Evolutionary conservation across 2,113 vertebrate species (phyloP).

Genomic region (Nothocercus julius): DNA sequence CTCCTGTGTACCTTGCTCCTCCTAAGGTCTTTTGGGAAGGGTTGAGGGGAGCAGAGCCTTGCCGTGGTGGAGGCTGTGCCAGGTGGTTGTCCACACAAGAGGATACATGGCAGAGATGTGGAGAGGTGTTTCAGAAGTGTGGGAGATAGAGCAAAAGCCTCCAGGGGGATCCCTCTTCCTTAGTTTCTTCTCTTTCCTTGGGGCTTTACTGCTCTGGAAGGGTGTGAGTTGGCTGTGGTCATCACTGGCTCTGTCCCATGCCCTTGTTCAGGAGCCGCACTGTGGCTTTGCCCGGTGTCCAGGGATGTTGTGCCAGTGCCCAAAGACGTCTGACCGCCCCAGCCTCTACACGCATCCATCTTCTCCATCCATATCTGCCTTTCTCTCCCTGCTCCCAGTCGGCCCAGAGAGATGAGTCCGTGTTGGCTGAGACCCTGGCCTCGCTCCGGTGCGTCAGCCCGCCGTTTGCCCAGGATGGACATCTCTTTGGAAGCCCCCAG

Average conservation of each 20-base stretch:
- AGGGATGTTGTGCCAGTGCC: too few relatives aligned
- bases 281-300: background rate
- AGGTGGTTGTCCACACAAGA: accelerated
- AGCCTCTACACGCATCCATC: background rate
- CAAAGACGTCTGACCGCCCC: background rate
- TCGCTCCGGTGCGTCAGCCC: background rate
- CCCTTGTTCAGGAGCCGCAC: background rate
- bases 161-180: background rate
- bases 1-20: background rate
- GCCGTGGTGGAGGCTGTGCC: background rate
- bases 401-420: background rate
- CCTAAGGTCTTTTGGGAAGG: background rate
- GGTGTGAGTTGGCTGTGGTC: too few relatives aligned
- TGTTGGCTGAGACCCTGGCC: background rate
- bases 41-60: background rate
- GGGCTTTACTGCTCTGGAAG: accelerated
- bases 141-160: background rate
- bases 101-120: background rate
- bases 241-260: background rate
- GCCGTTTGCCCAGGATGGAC: background rate
- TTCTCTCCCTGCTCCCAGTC: background rate
- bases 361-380: background rate
- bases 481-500: background rate
- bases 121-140: background rate
- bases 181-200: background rate